A percentile compares a stretch with the other conserved stretches of the same genome.
Evolutionary conservation across 2,113 vertebrate genomes (phyloP).

Genomic region (Colaptes auratus): DNA sequence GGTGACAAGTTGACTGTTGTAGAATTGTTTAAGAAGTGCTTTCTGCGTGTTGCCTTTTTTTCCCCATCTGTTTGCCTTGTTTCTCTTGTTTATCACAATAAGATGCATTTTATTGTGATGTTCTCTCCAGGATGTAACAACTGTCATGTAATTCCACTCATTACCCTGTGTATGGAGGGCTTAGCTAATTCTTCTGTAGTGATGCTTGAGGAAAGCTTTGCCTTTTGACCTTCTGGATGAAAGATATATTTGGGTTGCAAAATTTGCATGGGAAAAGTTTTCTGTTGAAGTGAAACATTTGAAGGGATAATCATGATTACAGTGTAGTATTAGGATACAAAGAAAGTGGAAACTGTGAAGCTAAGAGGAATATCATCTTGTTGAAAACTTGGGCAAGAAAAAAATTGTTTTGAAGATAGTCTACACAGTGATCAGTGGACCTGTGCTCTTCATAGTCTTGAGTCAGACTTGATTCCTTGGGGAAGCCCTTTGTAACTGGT

Average conservation of each 20-base stretch:
- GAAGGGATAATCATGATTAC: background rate
- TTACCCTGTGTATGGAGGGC: background rate
- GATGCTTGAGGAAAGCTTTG: background rate
- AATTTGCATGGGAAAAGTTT: background rate
- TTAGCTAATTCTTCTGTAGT: background rate
- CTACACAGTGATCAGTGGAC: background rate
- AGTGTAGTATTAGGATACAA: background rate
- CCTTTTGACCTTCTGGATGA: slow-evolving; percentile 64
- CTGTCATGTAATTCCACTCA: background rate
- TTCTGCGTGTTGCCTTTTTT: background rate
- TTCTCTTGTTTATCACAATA: background rate
- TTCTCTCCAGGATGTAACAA: background rate
- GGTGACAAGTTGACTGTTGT: background rate
- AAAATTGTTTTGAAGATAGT: background rate
- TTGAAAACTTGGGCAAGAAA: background rate
- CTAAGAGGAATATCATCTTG: background rate
- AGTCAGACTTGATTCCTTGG: background rate
- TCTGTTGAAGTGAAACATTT: background rate
- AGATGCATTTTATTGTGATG: background rate
- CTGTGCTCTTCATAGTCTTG: background rate
- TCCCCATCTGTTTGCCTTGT: background rate
- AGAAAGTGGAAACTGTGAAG: background rate
- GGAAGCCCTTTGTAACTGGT: background rate
- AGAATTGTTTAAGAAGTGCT: background rate
- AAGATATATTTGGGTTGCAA: background rate